Percentiles rank a stretch among this genome's conserved stretches.
phyloP scores from a whole-genome alignment of 2,797 vertebrate genomes.

The Florisuga fusca region DNA sequence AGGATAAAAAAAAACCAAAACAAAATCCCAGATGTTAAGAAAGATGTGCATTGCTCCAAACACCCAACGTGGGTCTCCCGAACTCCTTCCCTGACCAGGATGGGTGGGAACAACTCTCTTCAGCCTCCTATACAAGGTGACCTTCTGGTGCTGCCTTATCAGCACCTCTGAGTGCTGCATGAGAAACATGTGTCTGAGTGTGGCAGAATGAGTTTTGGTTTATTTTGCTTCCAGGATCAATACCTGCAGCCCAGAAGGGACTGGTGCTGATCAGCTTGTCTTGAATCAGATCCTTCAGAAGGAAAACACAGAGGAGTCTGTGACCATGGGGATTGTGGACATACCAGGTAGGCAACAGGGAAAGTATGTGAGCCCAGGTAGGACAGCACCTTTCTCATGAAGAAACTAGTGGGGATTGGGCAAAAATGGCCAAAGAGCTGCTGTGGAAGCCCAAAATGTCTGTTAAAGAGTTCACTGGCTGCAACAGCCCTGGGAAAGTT shows the following conservation, averaged over 20 bases:
- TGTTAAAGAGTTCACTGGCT: not conserved
- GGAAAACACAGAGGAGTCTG: not conserved
- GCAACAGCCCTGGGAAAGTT: not conserved
- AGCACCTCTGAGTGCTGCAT: rapidly evolving
- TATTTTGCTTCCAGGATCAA: not conserved
- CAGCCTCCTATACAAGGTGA: not conserved
- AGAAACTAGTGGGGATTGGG: not conserved
- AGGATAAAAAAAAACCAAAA: not conserved
- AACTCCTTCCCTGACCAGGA: not conserved
- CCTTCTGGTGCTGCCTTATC: not conserved
- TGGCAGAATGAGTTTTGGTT: not conserved
- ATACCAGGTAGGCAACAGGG: not conserved
- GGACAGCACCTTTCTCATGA: not conserved
- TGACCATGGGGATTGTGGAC: not conserved
- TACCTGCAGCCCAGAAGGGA: not conserved
- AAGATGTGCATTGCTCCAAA: not conserved
- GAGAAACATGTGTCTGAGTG: not conserved
- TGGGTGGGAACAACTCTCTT: not conserved
- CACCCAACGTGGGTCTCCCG: not conserved
- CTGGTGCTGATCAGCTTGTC: not conserved
- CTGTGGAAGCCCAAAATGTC: not conserved
- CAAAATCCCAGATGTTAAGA: rapidly evolving
- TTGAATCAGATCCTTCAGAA: not conserved
- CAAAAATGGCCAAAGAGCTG: not conserved
- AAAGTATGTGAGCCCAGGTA: not conserved